Percentiles rank a stretch among this genome's conserved stretches.
These are phyloP conservation scores for Hypselothyrea guttata DNA, from an alignment of 2,888 invertebrate species.

Conservation along the genomic window DNA sequence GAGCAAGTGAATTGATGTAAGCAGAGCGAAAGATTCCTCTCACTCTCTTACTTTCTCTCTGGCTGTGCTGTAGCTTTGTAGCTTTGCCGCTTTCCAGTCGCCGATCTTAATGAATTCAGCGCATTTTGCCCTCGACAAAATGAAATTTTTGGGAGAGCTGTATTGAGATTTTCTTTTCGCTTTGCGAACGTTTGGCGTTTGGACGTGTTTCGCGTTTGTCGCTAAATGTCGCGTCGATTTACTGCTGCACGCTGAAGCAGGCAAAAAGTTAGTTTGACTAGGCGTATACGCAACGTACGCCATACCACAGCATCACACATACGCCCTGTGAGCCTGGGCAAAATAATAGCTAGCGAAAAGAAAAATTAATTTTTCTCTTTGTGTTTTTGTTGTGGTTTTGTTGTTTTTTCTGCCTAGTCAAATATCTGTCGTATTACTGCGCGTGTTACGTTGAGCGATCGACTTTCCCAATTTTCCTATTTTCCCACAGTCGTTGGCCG, in stretches of 20 bases:
- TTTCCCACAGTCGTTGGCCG: constrained; percentile 61
- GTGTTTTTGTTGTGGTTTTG: not conserved
- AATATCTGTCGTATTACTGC: constrained; percentile 35
- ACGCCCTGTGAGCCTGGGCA: constrained; percentile 19
- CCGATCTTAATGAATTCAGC: constrained; percentile 60
- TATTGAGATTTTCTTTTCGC: constrained; percentile 66
- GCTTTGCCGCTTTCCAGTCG: constrained; percentile 62
- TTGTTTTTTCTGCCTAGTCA: constrained; percentile 21
- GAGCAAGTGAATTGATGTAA: not conserved
- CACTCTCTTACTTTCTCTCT: constrained; percentile 6
- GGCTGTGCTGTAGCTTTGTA: constrained; percentile 22
- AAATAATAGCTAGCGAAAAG: not conserved
- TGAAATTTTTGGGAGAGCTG: constrained; percentile 1
- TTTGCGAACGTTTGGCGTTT: constrained; percentile 73
- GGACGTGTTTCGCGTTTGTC: constrained; percentile 57
- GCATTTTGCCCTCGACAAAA: constrained; percentile 7
- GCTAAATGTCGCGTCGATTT: constrained; percentile 64
- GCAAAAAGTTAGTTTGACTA: constrained; percentile 53
- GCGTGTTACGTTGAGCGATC: no score
- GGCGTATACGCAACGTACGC: constrained; percentile 59
- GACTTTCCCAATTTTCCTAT: constrained; percentile 22
- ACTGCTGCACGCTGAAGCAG: constrained; percentile 37
- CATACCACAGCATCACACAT: constrained; percentile 25
- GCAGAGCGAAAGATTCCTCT: not conserved
- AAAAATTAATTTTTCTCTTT: not conserved